Evolutionary conservation across 2,113 vertebrate genomes (phyloP).

Genomic region (Bubo scandiacus): DNA sequence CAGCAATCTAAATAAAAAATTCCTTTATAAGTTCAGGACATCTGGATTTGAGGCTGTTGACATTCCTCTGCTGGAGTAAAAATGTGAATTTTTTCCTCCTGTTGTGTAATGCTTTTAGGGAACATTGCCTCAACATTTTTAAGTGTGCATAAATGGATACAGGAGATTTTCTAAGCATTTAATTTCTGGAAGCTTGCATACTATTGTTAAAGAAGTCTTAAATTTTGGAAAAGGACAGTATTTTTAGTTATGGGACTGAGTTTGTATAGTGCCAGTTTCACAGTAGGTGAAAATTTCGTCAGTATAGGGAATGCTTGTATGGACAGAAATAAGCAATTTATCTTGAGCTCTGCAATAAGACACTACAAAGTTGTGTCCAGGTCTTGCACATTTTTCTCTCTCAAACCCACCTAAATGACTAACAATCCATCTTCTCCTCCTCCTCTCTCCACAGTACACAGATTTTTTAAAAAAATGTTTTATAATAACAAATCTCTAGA

Average conservation of each 20-base stretch:
- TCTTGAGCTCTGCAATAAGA: background rate
- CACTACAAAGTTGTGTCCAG: background rate
- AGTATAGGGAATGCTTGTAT: background rate
- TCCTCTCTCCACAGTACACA: background rate
- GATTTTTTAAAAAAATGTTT: background rate
- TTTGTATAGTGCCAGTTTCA: background rate
- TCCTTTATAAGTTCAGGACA: background rate
- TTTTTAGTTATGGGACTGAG: background rate
- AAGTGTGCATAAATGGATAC: background rate
- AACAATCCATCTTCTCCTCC: background rate
- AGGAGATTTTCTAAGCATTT: background rate
- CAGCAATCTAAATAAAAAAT: background rate
- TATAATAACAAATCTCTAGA: background rate
- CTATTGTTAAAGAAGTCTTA: background rate
- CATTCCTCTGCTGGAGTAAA: background rate
- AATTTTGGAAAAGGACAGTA: background rate
- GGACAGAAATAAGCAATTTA: background rate
- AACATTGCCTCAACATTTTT: background rate
- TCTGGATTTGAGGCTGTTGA: background rate
- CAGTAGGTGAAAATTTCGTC: background rate
- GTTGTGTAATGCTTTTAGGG: background rate
- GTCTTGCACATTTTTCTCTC: background rate
- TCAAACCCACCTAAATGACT: background rate
- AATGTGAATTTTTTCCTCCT: background rate
- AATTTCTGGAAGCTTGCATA: background rate